phyloP scores from a whole-genome alignment of 2,113 vertebrate species.

The Rhynchomys soricoides region DNA sequence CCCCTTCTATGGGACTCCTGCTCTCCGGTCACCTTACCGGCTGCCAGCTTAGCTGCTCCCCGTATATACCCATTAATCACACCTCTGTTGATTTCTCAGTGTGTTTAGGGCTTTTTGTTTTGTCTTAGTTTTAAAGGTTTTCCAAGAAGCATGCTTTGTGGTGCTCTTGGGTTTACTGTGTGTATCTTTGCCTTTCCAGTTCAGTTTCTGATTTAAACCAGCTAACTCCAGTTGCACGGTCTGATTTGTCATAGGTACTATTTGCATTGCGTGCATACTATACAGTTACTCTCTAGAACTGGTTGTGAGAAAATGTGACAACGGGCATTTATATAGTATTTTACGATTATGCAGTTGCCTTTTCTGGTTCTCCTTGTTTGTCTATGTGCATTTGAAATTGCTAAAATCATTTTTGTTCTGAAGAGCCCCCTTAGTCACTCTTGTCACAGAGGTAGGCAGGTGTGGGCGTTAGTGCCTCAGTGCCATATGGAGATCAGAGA shows the following conservation, averaged over 20 bases:
- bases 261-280: neutral
- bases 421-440: neutral
- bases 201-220: conserved; percentile 49
- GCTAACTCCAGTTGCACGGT: neutral
- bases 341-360: neutral
- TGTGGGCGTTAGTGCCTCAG: neutral
- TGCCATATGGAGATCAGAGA: neutral
- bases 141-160: neutral
- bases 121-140: neutral
- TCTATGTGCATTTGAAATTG: neutral
- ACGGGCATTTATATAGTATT: neutral
- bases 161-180: neutral
- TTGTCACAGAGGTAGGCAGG: neutral
- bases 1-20: neutral
- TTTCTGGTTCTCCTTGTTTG: neutral
- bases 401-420: neutral
- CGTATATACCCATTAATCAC: neutral
- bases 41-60: neutral
- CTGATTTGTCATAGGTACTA: neutral
- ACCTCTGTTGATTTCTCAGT: neutral
- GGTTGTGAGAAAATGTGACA: neutral
- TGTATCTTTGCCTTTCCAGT: neutral
- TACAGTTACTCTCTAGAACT: neutral
- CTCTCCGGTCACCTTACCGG: neutral
- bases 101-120: neutral